phyloP scores from a whole-genome alignment of 2,113 vertebrate genomes.

The Natator depressus region DNA sequence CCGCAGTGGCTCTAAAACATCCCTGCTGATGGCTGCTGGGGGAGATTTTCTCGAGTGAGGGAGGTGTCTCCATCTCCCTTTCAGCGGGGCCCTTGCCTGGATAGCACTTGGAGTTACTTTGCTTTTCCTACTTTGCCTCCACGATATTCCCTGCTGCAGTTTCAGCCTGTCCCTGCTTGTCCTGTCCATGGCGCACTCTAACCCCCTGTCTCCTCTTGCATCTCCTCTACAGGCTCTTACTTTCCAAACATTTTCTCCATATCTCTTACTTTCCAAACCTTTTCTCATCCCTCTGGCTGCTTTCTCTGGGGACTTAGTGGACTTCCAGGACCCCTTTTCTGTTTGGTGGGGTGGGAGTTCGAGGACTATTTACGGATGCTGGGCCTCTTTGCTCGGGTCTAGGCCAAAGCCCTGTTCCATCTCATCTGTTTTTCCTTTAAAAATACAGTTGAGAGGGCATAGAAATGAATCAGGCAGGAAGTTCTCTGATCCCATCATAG shows the following conservation, averaged over 20 bases:
- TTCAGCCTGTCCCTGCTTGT: neutral
- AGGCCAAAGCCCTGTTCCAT: neutral
- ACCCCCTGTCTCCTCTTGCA: neutral
- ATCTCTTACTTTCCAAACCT: neutral
- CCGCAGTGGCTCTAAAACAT: rapidly evolving
- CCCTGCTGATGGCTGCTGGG: neutral
- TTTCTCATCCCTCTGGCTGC: conserved; percentile 28
- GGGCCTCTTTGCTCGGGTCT: neutral
- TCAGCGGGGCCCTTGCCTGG: neutral
- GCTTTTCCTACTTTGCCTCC: neutral
- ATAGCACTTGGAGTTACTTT: rapidly evolving
- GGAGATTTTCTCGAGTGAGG: neutral
- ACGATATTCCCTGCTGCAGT: neutral
- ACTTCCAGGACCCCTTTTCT: conserved; percentile 34
- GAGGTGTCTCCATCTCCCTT: neutral
- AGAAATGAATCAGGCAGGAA: neutral
- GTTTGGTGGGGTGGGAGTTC: conserved; percentile 54
- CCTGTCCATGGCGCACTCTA: conserved; percentile 27
- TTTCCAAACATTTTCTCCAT: neutral
- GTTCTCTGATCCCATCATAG: neutral
- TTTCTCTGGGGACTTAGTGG: rapidly evolving
- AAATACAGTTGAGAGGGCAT: neutral
- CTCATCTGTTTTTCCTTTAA: neutral
- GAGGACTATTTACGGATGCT: neutral
- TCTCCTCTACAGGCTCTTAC: neutral